Conservation (phyloP, 2,797 vertebrate species). For the Coracias cyanogaster region DNA sequence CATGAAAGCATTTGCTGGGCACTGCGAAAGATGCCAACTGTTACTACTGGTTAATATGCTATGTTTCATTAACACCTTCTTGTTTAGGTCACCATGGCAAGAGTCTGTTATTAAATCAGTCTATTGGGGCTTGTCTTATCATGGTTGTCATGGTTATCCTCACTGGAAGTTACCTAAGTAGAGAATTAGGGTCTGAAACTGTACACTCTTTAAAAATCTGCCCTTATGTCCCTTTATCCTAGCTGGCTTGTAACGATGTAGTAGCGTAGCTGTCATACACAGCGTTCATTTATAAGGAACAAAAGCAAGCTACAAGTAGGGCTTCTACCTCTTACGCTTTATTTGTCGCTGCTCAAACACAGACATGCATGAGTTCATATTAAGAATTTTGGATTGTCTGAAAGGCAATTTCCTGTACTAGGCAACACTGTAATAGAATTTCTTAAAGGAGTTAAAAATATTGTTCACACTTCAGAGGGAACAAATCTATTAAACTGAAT, state of each 20-base stretch:
- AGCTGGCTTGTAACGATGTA: background rate
- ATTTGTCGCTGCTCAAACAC: background rate
- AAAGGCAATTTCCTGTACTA: background rate
- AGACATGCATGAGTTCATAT: background rate
- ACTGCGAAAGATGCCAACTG: background rate
- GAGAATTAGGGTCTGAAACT: background rate
- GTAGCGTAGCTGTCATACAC: background rate
- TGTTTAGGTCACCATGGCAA: background rate
- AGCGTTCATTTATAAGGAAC: background rate
- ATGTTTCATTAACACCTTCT: background rate
- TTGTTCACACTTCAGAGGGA: background rate
- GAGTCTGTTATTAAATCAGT: background rate
- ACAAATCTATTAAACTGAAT: background rate
- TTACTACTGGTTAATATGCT: background rate
- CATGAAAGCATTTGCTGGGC: background rate
- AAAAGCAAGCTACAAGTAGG: background rate
- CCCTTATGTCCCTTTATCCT: background rate
- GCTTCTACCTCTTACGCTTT: background rate
- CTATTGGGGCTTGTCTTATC: background rate
- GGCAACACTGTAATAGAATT: background rate
- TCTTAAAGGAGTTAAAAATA: slow-evolving; percentile 12
- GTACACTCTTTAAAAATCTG: background rate
- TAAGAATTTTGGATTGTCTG: background rate
- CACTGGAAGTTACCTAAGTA: background rate
- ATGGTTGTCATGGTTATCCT: background rate